Conservation (phyloP, 2,888 invertebrate species). For the Agriopis leucophaearia region DNA sequence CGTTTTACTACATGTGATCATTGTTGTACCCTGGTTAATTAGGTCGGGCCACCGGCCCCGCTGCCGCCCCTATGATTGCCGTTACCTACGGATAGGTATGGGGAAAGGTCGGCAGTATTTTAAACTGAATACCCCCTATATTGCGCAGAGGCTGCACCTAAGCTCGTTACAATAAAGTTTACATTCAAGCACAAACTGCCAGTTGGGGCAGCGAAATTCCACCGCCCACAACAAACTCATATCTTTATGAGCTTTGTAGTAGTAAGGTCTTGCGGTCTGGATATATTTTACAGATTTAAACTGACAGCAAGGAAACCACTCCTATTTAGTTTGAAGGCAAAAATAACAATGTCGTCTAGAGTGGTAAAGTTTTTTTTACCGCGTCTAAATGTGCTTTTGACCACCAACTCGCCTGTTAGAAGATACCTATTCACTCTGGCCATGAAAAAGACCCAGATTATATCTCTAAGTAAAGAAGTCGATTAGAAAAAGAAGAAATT, state of each 20-base stretch:
- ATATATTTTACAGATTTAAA: constrained; percentile 44
- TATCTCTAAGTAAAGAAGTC: not conserved
- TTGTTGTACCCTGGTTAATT: constrained; percentile 48
- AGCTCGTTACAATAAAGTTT: constrained; percentile 40
- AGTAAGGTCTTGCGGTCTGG: constrained; percentile 41
- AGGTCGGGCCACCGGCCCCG: constrained; percentile 42
- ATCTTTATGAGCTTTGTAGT: constrained; percentile 43
- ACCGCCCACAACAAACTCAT: constrained; percentile 43
- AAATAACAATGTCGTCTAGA: constrained; percentile 19
- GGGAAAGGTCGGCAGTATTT: constrained; percentile 46
- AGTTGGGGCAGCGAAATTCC: constrained; percentile 28
- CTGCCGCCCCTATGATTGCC: constrained; percentile 37
- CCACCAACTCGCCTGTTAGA: too few species aligned
- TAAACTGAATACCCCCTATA: constrained; percentile 43
- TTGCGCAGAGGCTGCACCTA: constrained; percentile 33
- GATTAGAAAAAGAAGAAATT: too few species aligned
- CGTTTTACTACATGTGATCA: constrained; percentile 42
- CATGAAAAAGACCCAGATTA: too few species aligned
- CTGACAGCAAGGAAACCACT: constrained; percentile 29
- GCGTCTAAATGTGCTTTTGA: too few species aligned
- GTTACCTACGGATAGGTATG: constrained; percentile 43
- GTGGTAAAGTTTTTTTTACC: not conserved
- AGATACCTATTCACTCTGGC: too few species aligned
- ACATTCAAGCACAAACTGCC: constrained; percentile 38
- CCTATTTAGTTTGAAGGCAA: constrained; percentile 22